These are phyloP conservation scores for Epinotia demarniana DNA, from an alignment of 2,888 invertebrate species.

Conservation along the genomic window DNA sequence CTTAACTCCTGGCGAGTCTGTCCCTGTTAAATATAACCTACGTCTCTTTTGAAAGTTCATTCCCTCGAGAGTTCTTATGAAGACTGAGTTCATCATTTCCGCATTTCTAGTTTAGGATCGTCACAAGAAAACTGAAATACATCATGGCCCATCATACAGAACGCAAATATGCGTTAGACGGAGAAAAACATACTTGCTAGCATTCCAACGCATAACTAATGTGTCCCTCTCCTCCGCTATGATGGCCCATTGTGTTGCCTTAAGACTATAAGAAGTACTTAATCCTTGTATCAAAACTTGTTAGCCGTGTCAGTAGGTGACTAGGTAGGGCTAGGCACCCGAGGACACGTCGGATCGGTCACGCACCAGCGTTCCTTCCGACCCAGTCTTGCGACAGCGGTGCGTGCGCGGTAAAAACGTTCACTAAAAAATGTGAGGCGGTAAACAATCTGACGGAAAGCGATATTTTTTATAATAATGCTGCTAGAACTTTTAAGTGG, in stretches of 20 bases:
- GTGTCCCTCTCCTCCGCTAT: too few relatives aligned
- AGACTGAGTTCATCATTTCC: not conserved
- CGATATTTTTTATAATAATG: slow-evolving; percentile 16
- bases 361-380: slow-evolving; percentile 68
- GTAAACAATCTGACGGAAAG: slow-evolving; percentile 26
- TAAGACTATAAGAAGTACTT: not conserved
- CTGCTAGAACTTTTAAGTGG: not conserved
- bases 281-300: slow-evolving; percentile 10
- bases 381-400: slow-evolving; percentile 60
- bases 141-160: too few relatives aligned
- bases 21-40: too few relatives aligned
- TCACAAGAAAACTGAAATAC: not conserved
- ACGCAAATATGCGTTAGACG: too few relatives aligned
- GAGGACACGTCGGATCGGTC: slow-evolving; percentile 63
- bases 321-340: slow-evolving; percentile 39
- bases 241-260: too few relatives aligned
- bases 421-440: slow-evolving; percentile 20
- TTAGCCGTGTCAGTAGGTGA: slow-evolving; percentile 25
- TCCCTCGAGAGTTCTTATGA: too few relatives aligned
- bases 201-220: too few relatives aligned
- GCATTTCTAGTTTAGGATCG: not conserved
- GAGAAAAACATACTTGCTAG: too few relatives aligned
- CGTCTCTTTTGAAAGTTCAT: too few relatives aligned
- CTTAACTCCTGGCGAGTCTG: not conserved
- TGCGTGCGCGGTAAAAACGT: slow-evolving; percentile 39